phyloP scores from a whole-genome alignment of 2,797 vertebrate species.

The Peromyscus nudipes region DNA sequence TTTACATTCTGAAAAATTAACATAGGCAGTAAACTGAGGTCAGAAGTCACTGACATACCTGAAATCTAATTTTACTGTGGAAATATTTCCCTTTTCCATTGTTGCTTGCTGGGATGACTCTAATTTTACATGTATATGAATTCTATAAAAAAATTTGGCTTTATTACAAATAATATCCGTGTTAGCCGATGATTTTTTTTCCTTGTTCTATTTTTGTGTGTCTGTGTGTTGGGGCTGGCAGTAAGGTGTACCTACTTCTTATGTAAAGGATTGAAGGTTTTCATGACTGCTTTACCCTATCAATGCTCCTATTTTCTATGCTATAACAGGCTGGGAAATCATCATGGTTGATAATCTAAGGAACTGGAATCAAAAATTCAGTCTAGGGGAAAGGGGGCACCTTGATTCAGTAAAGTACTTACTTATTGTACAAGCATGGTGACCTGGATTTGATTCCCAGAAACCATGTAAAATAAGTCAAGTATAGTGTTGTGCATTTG shows the following conservation, averaged over 20 bases:
- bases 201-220: too few relatives aligned
- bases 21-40: background rate
- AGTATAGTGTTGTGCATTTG: background rate
- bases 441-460: background rate
- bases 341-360: slow-evolving; percentile 19
- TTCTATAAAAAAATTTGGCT: background rate
- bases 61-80: background rate
- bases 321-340: background rate
- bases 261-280: background rate
- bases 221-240: background rate
- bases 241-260: background rate
- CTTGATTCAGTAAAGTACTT: background rate
- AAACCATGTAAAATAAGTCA: background rate
- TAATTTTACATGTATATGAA: background rate
- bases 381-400: background rate
- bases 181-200: background rate
- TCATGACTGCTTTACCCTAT: background rate
- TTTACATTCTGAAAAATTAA: slow-evolving; percentile 49
- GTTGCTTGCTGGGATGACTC: background rate
- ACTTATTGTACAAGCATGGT: background rate
- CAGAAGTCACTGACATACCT: background rate
- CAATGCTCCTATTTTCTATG: background rate
- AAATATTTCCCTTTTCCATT: background rate
- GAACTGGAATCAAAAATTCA: background rate
- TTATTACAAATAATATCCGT: background rate